A percentile compares a stretch with the other conserved stretches of the same genome.
These are phyloP conservation scores for Drosophila suboccidentalis DNA, from an alignment of 2,888 invertebrate genomes.

Conservation along the genomic window DNA sequence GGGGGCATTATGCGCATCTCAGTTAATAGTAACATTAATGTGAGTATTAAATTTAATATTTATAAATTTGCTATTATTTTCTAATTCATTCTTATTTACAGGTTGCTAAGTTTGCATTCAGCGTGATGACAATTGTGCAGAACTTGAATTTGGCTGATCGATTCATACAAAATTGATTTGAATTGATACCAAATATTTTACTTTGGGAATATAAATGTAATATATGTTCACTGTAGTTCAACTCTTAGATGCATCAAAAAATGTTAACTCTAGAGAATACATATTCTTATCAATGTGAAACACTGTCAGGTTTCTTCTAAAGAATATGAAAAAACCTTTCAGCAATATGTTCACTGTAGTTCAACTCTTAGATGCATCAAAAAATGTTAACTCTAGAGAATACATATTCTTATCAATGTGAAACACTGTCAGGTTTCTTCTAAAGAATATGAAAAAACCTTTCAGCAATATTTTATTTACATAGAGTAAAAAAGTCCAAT, in stretches of 20 bases:
- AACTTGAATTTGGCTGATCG: constrained; percentile 58
- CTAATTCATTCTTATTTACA: not conserved
- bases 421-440: not conserved
- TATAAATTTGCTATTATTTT: not conserved
- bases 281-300: not conserved
- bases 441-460: not conserved
- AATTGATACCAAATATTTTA: not conserved
- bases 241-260: not conserved
- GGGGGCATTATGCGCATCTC: constrained; percentile 42
- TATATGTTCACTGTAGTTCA: not conserved
- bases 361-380: not conserved
- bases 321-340: too few species aligned
- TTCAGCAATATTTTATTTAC: not conserved
- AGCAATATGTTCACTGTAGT: not conserved
- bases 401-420: not conserved
- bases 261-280: not conserved
- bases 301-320: not conserved
- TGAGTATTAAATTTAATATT: constrained; percentile 10
- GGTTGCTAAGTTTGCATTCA: constrained; percentile 73
- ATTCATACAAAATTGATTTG: constrained; percentile 6
- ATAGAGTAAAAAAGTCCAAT: not conserved
- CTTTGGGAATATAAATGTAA: not conserved
- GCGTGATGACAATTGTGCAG: constrained; percentile 68
- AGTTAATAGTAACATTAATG: constrained; percentile 54
- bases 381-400: not conserved